phyloP scores from a whole-genome alignment of 2,113 vertebrate genomes.

The Cacatua alba region DNA sequence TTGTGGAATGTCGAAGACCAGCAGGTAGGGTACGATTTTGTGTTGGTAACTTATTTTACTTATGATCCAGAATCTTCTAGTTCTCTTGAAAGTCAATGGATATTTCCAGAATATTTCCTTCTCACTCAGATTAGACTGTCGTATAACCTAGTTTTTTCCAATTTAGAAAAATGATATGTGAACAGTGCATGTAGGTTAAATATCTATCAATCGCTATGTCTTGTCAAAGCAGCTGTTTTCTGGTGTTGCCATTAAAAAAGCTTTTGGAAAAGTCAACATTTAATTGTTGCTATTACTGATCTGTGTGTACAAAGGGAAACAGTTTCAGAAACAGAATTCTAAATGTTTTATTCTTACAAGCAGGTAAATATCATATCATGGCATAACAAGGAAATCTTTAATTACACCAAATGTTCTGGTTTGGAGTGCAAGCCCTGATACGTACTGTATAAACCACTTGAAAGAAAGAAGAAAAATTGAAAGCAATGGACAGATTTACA shows the following conservation, averaged over 20 bases:
- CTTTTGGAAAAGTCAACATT: background rate
- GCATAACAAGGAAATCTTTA: background rate
- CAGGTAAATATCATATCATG: background rate
- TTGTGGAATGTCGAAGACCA: conserved; percentile 74
- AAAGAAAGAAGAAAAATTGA: background rate
- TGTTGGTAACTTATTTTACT: background rate
- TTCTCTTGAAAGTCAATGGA: background rate
- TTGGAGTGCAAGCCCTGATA: background rate
- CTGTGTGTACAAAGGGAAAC: background rate
- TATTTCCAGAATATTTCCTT: background rate
- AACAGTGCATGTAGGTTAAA: background rate
- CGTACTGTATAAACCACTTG: background rate
- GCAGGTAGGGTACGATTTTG: conserved; percentile 69
- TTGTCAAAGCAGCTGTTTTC: background rate
- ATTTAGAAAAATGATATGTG: background rate
- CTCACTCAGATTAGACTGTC: background rate
- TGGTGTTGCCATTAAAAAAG: background rate
- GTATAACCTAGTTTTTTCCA: background rate
- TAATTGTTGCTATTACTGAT: background rate
- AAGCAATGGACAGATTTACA: background rate
- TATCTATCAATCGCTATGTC: background rate
- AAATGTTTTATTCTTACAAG: background rate
- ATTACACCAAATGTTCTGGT: background rate
- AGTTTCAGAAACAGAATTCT: background rate
- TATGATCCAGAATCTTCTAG: background rate